Evolutionary conservation across 2,888 invertebrate species (phyloP).

Genomic region (Luffia ferchaultella): DNA sequence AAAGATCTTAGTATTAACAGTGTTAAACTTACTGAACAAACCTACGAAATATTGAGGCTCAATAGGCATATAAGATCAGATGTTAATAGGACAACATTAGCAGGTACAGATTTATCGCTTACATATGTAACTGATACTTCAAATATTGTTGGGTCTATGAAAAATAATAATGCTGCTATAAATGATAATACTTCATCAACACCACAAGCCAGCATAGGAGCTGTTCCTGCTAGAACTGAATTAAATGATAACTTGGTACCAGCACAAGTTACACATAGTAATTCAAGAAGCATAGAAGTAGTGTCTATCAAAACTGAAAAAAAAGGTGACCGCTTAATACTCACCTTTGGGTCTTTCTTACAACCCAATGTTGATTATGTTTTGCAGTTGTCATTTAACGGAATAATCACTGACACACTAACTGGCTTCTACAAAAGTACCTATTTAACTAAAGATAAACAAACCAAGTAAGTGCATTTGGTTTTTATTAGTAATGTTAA

Average conservation of each 20-base stretch:
- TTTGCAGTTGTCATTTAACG: slow-evolving; percentile 60
- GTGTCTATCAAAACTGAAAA: slow-evolving; percentile 28
- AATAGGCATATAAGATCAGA: slow-evolving; percentile 1
- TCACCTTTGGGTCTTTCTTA: slow-evolving; percentile 39
- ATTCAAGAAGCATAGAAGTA: slow-evolving; percentile 38
- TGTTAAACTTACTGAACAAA: slow-evolving; percentile 50
- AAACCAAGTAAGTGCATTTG: slow-evolving; percentile 40
- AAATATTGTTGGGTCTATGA: too few species aligned
- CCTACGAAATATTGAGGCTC: slow-evolving; percentile 32
- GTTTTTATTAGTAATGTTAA: too few species aligned
- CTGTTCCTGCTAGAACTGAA: slow-evolving; percentile 4
- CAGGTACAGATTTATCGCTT: too few species aligned
- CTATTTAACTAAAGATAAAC: slow-evolving; percentile 54
- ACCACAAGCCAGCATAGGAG: slow-evolving; percentile 8
- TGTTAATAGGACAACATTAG: too few species aligned
- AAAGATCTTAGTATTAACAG: slow-evolving; percentile 47
- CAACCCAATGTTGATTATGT: slow-evolving; percentile 59
- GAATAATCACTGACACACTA: slow-evolving; percentile 65
- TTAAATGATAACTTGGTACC: slow-evolving; percentile 8
- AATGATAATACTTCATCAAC: slow-evolving; percentile 11
- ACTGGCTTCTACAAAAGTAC: slow-evolving; percentile 75
- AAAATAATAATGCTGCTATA: slow-evolving; percentile 28
- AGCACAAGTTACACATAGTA: slow-evolving; percentile 43
- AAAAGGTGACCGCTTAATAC: slow-evolving; percentile 39
- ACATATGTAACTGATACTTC: too few species aligned